phyloP scores from a whole-genome alignment of 2,888 invertebrate genomes.

The Chrysotoxum bicinctum region DNA sequence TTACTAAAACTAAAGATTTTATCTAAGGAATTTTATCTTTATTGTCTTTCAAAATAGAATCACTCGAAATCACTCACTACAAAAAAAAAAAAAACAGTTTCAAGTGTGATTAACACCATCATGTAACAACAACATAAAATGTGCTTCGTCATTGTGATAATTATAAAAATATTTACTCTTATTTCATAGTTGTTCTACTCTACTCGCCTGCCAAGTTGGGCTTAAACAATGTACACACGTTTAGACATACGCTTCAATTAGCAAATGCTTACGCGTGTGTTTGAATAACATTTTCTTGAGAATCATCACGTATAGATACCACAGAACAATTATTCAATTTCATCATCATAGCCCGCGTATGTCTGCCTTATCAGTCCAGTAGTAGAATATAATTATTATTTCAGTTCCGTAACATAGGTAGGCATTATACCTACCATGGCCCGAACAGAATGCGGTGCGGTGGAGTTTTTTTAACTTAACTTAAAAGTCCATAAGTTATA shows the following conservation, averaged over 20 bases:
- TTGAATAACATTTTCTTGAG: conserved; percentile 27
- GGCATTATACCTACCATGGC: not conserved
- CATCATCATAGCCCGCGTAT: conserved; percentile 39
- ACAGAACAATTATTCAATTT: conserved; percentile 42
- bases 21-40: conserved; percentile 18
- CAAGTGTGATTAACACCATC: conserved; percentile 15
- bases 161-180: conserved; percentile 44
- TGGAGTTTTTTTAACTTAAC: conserved; percentile 7
- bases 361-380: conserved; percentile 38
- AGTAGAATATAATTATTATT: conserved; percentile 7
- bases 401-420: conserved; percentile 27
- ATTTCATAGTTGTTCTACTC: conserved; percentile 11
- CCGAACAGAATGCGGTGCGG: not conserved
- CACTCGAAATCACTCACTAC: not conserved
- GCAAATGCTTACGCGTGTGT: conserved; percentile 7
- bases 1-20: not conserved
- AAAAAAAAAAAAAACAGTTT: not conserved
- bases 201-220: not conserved
- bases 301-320: conserved; percentile 50
- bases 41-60: not conserved
- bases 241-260: conserved; percentile 31
- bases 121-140: conserved; percentile 16
- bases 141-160: conserved; percentile 40
- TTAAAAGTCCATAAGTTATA: not conserved
- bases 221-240: conserved; percentile 4